Percentiles rank a stretch among this genome's conserved stretches.
These are phyloP conservation scores for Trachops cirrhosus DNA, from an alignment of 2,797 vertebrate genomes.

Conservation along the genomic window DNA sequence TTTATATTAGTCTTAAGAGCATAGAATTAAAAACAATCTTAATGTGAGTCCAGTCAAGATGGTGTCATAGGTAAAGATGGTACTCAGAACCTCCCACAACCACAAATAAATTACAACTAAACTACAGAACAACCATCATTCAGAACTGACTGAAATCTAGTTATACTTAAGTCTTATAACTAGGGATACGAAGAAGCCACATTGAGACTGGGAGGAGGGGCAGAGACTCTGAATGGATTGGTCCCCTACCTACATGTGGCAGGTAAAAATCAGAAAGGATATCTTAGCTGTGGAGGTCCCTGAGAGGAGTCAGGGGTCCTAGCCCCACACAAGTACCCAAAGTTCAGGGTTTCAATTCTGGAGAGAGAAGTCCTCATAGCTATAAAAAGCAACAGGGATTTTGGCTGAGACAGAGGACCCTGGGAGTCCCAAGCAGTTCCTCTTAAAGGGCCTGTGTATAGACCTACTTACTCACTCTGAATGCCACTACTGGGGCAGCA, in stretches of 20 bases:
- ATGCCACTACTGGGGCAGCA: background rate
- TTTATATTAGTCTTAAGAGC: constrained; percentile 2
- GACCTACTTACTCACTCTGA: background rate
- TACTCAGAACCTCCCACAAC: background rate
- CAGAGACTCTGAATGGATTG: background rate
- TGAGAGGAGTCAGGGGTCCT: background rate
- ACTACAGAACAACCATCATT: background rate
- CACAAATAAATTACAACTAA: background rate
- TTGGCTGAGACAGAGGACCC: background rate
- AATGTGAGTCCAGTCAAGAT: background rate
- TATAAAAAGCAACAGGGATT: background rate
- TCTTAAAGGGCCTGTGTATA: background rate
- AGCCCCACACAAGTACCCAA: background rate
- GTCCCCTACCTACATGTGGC: background rate
- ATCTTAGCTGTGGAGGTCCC: background rate
- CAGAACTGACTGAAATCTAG: background rate
- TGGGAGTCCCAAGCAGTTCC: background rate
- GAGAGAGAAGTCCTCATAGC: background rate
- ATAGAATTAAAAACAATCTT: background rate
- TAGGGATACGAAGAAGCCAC: background rate
- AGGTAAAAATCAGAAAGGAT: background rate
- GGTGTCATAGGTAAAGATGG: background rate
- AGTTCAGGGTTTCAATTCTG: background rate
- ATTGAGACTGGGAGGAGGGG: background rate
- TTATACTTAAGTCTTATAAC: background rate